Evolutionary conservation across 2,797 vertebrate genomes (phyloP).

Genomic region (Sebastes oblongus): DNA sequence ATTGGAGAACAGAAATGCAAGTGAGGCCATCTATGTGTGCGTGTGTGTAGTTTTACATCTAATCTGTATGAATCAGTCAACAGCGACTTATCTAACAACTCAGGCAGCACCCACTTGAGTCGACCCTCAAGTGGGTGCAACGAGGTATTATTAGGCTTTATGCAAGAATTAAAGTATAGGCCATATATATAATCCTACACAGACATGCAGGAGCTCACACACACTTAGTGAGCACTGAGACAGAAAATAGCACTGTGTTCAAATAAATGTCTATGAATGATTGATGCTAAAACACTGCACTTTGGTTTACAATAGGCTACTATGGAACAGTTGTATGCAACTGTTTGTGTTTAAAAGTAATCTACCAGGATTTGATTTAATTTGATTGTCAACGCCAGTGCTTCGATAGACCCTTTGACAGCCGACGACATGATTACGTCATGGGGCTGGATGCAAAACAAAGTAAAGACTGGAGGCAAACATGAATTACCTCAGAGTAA

Average conservation of each 20-base stretch:
- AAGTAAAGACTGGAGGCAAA: too few species aligned
- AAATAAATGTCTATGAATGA: background rate
- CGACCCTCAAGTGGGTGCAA: background rate
- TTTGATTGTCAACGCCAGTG: too few species aligned
- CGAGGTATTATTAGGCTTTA: background rate
- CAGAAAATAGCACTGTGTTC: background rate
- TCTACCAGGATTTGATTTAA: too few species aligned
- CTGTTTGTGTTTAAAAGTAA: too few species aligned
- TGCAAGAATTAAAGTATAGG: too few species aligned
- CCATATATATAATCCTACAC: background rate
- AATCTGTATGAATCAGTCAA: background rate
- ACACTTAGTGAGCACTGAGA: background rate
- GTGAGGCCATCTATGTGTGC: background rate
- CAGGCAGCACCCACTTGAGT: background rate
- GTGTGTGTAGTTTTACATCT: background rate
- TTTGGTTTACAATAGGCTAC: too few species aligned
- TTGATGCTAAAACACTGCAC: too few species aligned
- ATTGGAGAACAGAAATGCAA: background rate
- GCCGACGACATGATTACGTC: fast-evolving
- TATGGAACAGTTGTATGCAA: fast-evolving
- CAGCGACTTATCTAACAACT: background rate
- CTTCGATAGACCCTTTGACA: too few species aligned
- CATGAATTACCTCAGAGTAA: too few species aligned
- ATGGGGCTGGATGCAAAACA: too few species aligned
- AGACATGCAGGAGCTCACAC: background rate